These are phyloP conservation scores for Timema cristinae DNA, from an alignment of 2,888 invertebrate species.

Conservation along the genomic window DNA sequence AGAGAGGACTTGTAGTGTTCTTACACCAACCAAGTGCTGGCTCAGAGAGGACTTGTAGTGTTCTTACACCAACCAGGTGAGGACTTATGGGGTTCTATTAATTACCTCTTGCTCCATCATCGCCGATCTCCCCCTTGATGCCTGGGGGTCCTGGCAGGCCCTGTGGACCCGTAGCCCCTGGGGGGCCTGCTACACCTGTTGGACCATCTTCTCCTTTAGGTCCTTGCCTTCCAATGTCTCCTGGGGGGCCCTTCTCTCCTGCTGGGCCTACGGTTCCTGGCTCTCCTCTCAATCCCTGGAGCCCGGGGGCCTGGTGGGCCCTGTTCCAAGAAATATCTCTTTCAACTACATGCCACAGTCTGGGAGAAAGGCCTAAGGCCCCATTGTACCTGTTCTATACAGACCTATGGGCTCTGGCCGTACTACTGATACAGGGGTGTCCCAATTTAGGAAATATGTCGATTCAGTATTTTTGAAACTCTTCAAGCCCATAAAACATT, in stretches of 20 bases:
- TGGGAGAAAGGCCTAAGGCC: too few species aligned
- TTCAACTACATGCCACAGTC: too few species aligned
- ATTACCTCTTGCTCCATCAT: constrained; percentile 60
- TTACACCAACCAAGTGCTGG: too few species aligned
- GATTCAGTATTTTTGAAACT: neutral
- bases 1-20: too few species aligned
- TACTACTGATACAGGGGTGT: too few species aligned
- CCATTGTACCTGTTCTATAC: too few species aligned
- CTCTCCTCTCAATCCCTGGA: constrained; percentile 72
- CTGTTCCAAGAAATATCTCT: constrained; percentile 41
- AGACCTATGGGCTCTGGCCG: too few species aligned
- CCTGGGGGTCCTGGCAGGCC: constrained; percentile 73
- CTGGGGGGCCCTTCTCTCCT: constrained; percentile 75
- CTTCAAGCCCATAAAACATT: too few species aligned
- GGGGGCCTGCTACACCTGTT: constrained; percentile 60
- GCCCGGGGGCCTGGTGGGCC: constrained; percentile 66
- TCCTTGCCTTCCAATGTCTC: constrained; percentile 71
- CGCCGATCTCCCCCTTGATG: constrained; percentile 69
- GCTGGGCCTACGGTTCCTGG: constrained; percentile 58
- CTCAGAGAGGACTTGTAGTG: too few species aligned
- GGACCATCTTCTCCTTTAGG: constrained; percentile 70
- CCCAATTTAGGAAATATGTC: too few species aligned
- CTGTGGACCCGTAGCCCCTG: constrained; percentile 63
- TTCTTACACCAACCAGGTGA: too few species aligned
- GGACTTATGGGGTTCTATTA: neutral